A percentile compares a stretch with the other conserved stretches of the same genome.
Evolutionary conservation across 2,888 invertebrate genomes (phyloP).

Genomic region (Drosophila atroscutellata): DNA sequence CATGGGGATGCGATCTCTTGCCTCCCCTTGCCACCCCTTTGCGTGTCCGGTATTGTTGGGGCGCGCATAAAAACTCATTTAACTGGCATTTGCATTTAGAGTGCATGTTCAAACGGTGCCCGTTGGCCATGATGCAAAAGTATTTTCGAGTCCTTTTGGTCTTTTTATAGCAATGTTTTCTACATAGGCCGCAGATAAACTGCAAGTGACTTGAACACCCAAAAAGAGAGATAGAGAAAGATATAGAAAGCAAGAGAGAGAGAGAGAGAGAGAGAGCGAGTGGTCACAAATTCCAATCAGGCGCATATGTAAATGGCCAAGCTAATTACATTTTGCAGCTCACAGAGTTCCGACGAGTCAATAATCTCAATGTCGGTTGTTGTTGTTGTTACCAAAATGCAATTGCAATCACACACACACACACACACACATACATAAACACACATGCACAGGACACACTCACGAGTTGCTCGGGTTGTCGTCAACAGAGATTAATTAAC

Average conservation of each 20-base stretch:
- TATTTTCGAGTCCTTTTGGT: constrained; percentile 23
- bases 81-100: constrained; percentile 79
- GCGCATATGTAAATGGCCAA: constrained; percentile 61
- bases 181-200: constrained; percentile 49
- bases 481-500: constrained; percentile 82
- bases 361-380: constrained; percentile 18
- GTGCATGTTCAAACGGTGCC: constrained; percentile 59
- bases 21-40: neutral
- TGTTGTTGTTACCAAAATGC: constrained; percentile 36
- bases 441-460: neutral
- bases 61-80: constrained; percentile 74
- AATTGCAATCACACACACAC: constrained; percentile 28
- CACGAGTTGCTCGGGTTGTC: constrained; percentile 2
- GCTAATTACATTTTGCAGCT: constrained; percentile 74
- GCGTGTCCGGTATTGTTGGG: constrained; percentile 5
- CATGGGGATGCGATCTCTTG: constrained; percentile 13
- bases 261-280: constrained; percentile 1
- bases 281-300: constrained; percentile 52
- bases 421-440: constrained; percentile 5
- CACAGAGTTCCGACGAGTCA: constrained; percentile 37
- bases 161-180: constrained; percentile 11
- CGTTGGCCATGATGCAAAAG: constrained; percentile 31
- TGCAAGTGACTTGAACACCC: constrained; percentile 45
- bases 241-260: neutral
- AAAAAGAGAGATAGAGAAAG: neutral